Evolutionary conservation across 1,140 invertebrate species (phyloP).

Genomic region (Hycleus cichorii): DNA sequence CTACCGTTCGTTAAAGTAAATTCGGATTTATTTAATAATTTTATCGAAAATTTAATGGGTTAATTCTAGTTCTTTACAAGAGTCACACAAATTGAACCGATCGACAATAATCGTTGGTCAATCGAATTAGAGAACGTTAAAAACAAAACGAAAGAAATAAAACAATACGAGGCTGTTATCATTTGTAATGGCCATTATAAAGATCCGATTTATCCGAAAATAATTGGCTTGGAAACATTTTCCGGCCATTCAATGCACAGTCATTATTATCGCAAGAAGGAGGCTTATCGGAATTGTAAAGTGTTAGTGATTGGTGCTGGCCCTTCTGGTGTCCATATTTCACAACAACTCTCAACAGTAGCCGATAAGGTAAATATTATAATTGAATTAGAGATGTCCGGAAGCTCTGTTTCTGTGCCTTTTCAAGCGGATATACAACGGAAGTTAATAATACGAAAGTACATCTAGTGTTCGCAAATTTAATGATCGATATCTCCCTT

Average conservation of each 20-base stretch:
- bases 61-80: slow-evolving; percentile 27
- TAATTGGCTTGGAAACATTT: slow-evolving; percentile 53
- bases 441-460: no score
- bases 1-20: slow-evolving; percentile 32
- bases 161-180: slow-evolving; percentile 52
- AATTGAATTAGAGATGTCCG: not conserved
- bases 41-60: not conserved
- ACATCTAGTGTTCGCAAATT: no score
- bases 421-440: no score
- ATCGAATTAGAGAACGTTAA: slow-evolving; percentile 42
- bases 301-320: slow-evolving; percentile 61
- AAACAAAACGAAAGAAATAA: slow-evolving; percentile 30
- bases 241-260: slow-evolving; percentile 54
- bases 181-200: slow-evolving; percentile 64
- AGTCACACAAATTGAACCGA: slow-evolving; percentile 35
- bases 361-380: not conserved
- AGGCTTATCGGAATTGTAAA: slow-evolving; percentile 47
- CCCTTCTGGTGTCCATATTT: slow-evolving; percentile 63
- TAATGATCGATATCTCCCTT: no score
- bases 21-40: not conserved
- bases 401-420: not conserved
- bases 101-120: slow-evolving; percentile 35
- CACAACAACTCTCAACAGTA: slow-evolving; percentile 20
- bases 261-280: slow-evolving; percentile 56
- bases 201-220: slow-evolving; percentile 51